Evolutionary conservation across 37 sponge, comb jelly and placozoan species (phyloP), one percentile per base, ranked within the genome.

Genomic region (Hexactinellida sp.): DNA sequence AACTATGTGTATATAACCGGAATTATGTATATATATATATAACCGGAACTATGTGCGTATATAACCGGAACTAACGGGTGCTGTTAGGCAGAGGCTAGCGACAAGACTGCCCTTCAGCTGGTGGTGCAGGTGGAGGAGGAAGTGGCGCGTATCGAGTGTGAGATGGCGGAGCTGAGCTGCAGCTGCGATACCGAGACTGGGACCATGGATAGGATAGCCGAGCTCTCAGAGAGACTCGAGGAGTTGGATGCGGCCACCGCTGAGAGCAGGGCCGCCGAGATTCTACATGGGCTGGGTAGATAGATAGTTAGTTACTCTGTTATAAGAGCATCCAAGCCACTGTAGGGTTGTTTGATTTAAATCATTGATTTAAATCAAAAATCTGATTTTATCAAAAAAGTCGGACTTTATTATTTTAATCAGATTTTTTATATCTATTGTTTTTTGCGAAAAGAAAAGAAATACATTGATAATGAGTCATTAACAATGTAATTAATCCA

Each of bases 111-210:
- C 24, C 84, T 96, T 9, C 89, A 96, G 89, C 87, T 88, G 83
- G 97, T 96, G 5, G 89, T 94, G 90, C 93, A 94, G 82, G 97
- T 95, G 30, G 93, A 91, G 38, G 90, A 89, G 19, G 92, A 91
- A 82, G 82, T 90, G 82, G 37, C 84, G 24, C 82, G 95, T 16
- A 76, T 94, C 28, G 95, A 94, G 85, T 54, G 25, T 16, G 93
- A 94, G 39, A 91, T 90, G 0, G 91, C 89, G 32, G 88, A 87
- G 86, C 85, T 93, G 82, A 71, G 52, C 16, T 88, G 85, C 54
- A 86, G 82, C 21, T 87, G 93, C 23, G 90, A 90, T 37, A 88
- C 88, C 63, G 94, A 96, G 13, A 23, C 3, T 3, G 3, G 76
- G 76, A 28, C 5, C 34, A n/a, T n/a, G 30, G 76, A 63, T 25